phyloP scores from a whole-genome alignment of 2,113 vertebrate species.

The Ranitomeya variabilis region DNA sequence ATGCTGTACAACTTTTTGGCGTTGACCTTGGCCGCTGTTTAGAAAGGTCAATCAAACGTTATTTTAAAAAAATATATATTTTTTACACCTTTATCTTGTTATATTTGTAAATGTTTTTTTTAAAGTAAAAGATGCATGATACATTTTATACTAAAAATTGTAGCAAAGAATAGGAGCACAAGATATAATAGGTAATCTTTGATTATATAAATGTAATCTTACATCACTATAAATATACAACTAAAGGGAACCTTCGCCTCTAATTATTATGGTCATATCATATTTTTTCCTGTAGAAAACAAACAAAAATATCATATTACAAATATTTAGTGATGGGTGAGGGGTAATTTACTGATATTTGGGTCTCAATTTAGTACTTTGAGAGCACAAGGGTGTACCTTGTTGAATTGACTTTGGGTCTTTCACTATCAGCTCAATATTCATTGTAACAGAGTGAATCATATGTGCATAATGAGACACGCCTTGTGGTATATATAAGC shows the following conservation, averaged over 20 bases:
- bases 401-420: too few species aligned
- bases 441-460: too few species aligned
- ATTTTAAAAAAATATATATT: neutral
- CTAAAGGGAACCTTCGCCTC: neutral
- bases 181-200: neutral
- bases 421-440: too few species aligned
- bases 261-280: neutral
- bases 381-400: neutral
- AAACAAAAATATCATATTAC: too few species aligned
- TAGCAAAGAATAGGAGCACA: neutral
- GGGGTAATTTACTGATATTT: too few species aligned
- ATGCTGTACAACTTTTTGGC: neutral
- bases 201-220: neutral
- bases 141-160: neutral
- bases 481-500: too few species aligned
- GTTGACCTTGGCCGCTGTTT: neutral
- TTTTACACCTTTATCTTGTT: conserved; percentile 11
- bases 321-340: too few species aligned
- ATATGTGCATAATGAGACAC: too few species aligned
- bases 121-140: neutral
- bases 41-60: neutral
- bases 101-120: neutral
- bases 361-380: neutral
- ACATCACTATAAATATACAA: neutral
- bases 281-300: neutral